Evolutionary conservation across 1,140 invertebrate species (phyloP), one percentile per base, ranked within the genome.

Genomic region (Papilio polyxenes): DNA sequence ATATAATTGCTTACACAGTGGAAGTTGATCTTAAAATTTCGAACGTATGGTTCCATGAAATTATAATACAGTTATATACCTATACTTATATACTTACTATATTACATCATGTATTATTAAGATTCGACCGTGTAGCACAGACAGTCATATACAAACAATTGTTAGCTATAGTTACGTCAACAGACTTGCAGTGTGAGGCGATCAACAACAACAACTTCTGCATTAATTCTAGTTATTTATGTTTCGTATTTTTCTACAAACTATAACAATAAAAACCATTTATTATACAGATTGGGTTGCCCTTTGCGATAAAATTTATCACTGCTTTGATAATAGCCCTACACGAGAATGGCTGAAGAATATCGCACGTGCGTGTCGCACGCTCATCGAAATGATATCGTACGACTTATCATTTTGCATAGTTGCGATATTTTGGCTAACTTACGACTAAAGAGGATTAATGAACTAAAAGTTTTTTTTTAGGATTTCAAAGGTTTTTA

Each of bases 231-330:
- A 65, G 11, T 37, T 37, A 65, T 20, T 13, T 65, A 31, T 31
- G 23, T 31, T 31, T 1, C 23, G 23, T 31, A 31, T 31, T 31
- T 31, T 31, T 31, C 23, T 31, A 31, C 23, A 31, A 31, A 37
- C 23, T 65, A 31, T 11, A 59, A 23, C 10, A 65, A 53, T 13
- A 11, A 10, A 53, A 53, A 53, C 51, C 40, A 44, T 44, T 44
- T 44, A 44, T 44, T 44, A 44, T 31, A 31, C 17, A n/a, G n/a
- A 59, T 59, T 20, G 8, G 56, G 56, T 9, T n/a, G 56, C n/a
- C 56, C 56, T 59, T 59, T 59, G n/a, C 56, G 56, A 59, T 59
- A 59, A 59, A 59, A 20, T 59, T 59, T 59, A 59, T 59, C 56
- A 59, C n/a, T 9, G n/a, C n/a, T 59, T 59, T 59, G 56, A 59